Conservation (phyloP, 1,140 invertebrate species). For the Diorhabda sublineata region DNA sequence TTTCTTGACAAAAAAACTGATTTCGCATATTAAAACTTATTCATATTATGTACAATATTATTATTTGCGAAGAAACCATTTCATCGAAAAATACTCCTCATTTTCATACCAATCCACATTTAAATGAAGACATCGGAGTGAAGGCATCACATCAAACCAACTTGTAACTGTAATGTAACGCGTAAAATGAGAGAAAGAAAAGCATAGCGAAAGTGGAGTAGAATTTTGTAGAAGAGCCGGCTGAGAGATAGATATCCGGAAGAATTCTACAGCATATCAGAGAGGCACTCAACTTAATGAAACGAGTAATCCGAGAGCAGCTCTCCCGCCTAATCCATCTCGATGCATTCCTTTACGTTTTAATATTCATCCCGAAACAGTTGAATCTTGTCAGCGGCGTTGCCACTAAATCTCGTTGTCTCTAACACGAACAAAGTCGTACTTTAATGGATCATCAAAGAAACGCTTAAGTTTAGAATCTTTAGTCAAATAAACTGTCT, state of each 20-base stretch:
- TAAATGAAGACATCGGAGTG: constrained; percentile 40
- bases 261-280: constrained; percentile 41
- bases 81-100: not conserved
- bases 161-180: constrained; percentile 38
- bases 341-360: constrained; percentile 46
- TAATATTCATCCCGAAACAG: constrained; percentile 44
- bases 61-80: not conserved
- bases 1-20: too few relatives aligned
- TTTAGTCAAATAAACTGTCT: too few relatives aligned
- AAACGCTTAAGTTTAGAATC: too few relatives aligned
- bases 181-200: constrained; percentile 2
- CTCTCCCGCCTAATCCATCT: constrained; percentile 45
- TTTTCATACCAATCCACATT: constrained; percentile 21
- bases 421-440: too few relatives aligned
- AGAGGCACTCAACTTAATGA: constrained; percentile 48
- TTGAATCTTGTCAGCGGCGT: constrained; percentile 33
- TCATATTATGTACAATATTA: not conserved
- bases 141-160: constrained; percentile 9
- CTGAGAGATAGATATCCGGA: constrained; percentile 36
- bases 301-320: constrained; percentile 47
- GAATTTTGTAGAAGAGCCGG: constrained; percentile 29
- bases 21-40: not conserved
- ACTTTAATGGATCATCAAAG: too few relatives aligned
- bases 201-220: not conserved
- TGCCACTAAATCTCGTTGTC: not conserved